phyloP scores from a whole-genome alignment of 2,797 vertebrate genomes.

The Galaxias olidus region DNA sequence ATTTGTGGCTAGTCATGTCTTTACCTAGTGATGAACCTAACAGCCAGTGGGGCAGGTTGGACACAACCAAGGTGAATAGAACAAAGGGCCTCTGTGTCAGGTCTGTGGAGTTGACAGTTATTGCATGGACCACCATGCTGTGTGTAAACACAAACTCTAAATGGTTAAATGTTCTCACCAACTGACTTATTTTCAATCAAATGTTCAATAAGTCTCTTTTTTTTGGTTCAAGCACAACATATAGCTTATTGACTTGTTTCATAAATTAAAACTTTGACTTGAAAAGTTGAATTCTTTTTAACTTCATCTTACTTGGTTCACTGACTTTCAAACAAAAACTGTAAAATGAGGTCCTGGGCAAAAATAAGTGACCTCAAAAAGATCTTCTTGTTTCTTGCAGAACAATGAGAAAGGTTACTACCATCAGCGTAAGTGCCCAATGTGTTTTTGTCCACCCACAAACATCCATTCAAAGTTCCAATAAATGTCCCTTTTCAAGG shows the following conservation, averaged over 20 bases:
- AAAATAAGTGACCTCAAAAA: constrained; percentile 10
- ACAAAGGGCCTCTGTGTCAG: constrained; percentile 27
- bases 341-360: constrained; percentile 28
- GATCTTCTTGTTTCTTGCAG: constrained; percentile 25
- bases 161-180: constrained; percentile 20
- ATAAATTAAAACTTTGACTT: too few species aligned
- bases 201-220: too few species aligned
- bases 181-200: constrained; percentile 6
- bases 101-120: constrained; percentile 30
- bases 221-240: too few species aligned
- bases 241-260: too few species aligned
- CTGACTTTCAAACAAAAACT: constrained; percentile 15
- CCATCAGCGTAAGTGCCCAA: constrained; percentile 26
- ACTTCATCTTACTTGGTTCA: constrained; percentile 2
- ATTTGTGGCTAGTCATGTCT: constrained; percentile 59
- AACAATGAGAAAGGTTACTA: constrained; percentile 28
- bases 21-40: constrained; percentile 71
- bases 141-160: constrained; percentile 53
- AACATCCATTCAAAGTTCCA: constrained; percentile 26
- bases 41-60: constrained; percentile 47
- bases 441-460: constrained; percentile 48
- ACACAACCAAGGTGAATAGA: constrained; percentile 49
- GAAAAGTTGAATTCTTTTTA: too few species aligned
- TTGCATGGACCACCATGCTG: constrained; percentile 46
- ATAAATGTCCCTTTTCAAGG: constrained; percentile 48